Percentiles rank a stretch among this genome's conserved stretches.
Conservation (phyloP, 2,888 invertebrate genomes). For the Parnassius glacialis region DNA sequence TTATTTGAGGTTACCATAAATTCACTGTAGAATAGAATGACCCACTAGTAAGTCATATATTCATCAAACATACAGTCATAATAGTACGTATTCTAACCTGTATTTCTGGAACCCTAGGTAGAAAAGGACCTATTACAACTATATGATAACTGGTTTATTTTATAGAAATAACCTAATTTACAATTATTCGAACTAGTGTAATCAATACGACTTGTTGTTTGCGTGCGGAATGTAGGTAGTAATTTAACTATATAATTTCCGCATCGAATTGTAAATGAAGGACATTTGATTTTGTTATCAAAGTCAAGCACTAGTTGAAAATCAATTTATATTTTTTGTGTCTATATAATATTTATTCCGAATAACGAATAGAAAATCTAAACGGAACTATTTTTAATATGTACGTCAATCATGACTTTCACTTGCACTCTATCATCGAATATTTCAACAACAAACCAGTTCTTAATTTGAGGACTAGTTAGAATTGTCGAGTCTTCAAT, state of each 20-base stretch:
- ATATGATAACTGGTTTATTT: neutral
- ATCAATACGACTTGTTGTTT: conserved; percentile 29
- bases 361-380: conserved; percentile 43
- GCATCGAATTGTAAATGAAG: conserved; percentile 64
- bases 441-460: conserved; percentile 74
- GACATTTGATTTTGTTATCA: conserved; percentile 49
- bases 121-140: too few relatives aligned
- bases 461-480: conserved; percentile 42
- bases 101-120: too few relatives aligned
- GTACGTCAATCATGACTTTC: conserved; percentile 75
- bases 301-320: conserved; percentile 20
- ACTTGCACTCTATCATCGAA: conserved; percentile 75
- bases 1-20: too few relatives aligned
- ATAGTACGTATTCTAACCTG: too few relatives aligned
- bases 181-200: conserved; percentile 23
- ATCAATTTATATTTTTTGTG: conserved; percentile 15
- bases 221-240: conserved; percentile 53
- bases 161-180: conserved; percentile 21
- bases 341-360: conserved; percentile 8
- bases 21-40: too few relatives aligned
- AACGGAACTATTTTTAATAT: conserved; percentile 69
- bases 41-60: too few relatives aligned
- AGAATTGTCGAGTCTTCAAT: conserved; percentile 11
- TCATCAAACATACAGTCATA: too few relatives aligned
- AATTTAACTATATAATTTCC: conserved; percentile 69